phyloP scores from a whole-genome alignment of 2,888 invertebrate species.

The Mesoligia furuncula region DNA sequence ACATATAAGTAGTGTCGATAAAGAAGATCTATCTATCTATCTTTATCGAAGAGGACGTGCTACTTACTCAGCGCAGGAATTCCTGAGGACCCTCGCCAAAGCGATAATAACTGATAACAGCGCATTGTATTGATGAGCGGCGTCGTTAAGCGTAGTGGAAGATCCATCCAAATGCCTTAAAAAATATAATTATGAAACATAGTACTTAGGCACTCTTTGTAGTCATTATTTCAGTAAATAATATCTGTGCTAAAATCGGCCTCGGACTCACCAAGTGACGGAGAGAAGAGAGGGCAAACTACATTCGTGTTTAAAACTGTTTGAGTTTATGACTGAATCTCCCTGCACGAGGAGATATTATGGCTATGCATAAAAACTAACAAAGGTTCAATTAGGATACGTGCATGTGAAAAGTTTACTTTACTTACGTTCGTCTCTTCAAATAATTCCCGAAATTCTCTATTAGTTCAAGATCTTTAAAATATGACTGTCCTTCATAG shows the following conservation, averaged over 20 bases:
- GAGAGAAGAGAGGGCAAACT: neutral
- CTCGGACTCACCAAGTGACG: neutral
- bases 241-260: neutral
- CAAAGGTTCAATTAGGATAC: neutral
- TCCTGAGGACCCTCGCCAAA: conserved; percentile 31
- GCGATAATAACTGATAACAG: conserved; percentile 34
- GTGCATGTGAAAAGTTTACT: neutral
- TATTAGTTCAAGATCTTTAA: conserved; percentile 29
- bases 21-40: neutral
- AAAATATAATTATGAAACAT: neutral
- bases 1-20: too few species aligned
- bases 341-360: neutral
- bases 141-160: conserved; percentile 6
- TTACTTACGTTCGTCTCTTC: conserved; percentile 39
- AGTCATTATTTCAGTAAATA: neutral
- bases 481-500: conserved; percentile 18
- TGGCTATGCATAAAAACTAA: neutral
- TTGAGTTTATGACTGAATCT: neutral
- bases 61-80: conserved; percentile 48
- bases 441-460: conserved; percentile 50
- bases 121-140: conserved; percentile 43
- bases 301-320: neutral
- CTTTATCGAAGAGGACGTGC: neutral
- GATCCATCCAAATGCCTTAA: conserved; percentile 21
- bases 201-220: neutral